These are phyloP conservation scores for Entelurus aequoreus DNA, from an alignment of 2,113 vertebrate genomes.

Conservation along the genomic window DNA sequence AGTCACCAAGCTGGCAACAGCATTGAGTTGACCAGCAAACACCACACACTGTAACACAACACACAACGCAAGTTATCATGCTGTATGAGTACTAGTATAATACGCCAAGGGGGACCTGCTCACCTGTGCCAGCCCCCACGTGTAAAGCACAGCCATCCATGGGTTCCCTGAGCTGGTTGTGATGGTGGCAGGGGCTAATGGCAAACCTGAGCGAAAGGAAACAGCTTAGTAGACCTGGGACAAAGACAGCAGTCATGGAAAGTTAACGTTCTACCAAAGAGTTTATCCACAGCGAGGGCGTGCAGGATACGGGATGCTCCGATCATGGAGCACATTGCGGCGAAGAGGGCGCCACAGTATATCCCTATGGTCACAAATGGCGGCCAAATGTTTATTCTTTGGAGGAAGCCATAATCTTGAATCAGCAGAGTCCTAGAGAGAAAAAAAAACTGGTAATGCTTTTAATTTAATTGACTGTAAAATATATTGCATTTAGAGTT, in stretches of 20 bases:
- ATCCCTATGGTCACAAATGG: constrained; percentile 82
- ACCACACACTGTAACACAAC: constrained; percentile 77
- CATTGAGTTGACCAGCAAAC: constrained; percentile 87
- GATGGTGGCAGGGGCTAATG: constrained; percentile 79
- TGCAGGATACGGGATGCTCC: constrained; percentile 88
- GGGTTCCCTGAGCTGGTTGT: constrained; percentile 82
- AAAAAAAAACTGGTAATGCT: neutral
- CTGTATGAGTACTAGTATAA: neutral
- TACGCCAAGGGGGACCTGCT: neutral
- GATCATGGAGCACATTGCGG: constrained; percentile 86
- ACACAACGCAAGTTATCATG: constrained; percentile 3
- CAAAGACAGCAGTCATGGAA: neutral
- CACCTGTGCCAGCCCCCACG: constrained; percentile 76
- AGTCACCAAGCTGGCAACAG: constrained; percentile 80
- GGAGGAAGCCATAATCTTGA: constrained; percentile 84
- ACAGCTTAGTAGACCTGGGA: neutral
- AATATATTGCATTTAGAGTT: too few species aligned
- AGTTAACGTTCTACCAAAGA: constrained; percentile 73
- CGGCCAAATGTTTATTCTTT: constrained; percentile 81
- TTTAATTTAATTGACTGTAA: too few species aligned
- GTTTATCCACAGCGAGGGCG: constrained; percentile 80
- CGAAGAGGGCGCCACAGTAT: constrained; percentile 80
- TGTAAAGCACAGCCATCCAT: constrained; percentile 77
- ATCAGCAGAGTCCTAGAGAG: constrained; percentile 73
- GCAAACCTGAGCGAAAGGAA: constrained; percentile 63